Evolutionary conservation across 2,113 vertebrate species (phyloP), one percentile per base, ranked within the genome.

Genomic region (Mugil cephalus): DNA sequence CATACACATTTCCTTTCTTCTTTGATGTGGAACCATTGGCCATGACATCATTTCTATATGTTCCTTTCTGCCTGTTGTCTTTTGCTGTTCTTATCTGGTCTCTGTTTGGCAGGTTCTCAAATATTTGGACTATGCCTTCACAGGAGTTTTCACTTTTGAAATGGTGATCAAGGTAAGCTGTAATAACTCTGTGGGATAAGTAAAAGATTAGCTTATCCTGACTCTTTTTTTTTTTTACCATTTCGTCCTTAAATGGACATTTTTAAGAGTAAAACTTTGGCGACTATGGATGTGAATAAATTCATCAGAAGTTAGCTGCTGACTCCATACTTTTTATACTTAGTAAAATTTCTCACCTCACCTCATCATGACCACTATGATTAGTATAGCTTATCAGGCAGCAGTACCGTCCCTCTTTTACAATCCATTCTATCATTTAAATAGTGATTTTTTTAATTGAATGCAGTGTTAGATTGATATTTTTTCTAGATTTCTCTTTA

Each of bases 71-170:
- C 6, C 0, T 9, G 10, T 36, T 55, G 10, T 79, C 59, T 47
- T 18, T 21, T 9, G 39, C 15, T 12, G 19, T 9, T 13, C 17
- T 76, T 47, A 81, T 59, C 18, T 7, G 18, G 42, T 76, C 10
- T 59, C 13, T 80, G 35, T 65, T 58, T 54, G 83, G 8, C 69
- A 99, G 98, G 97, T 95, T 76, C 94, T 99, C 65, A 98, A 97
- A 77, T 99, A 98, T 89, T 91, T 99, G 94, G 98, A 99, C 91
- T 99, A 99, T 47, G 96, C 96, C 58, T 99, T 99, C 68, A 99
- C 98, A 0, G 97, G 98, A 0, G 98, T 99, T 82, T 99, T 99
- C 85, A 99, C 98, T 18, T 99, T 99, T 71, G 98, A 99, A 93
- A 97, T 99, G 97, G 97, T 99, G 83, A 98, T 99, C 76, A 99